A percentile compares a stretch with the other conserved stretches of the same genome.
Conservation (phyloP, 2,113 vertebrate genomes). For the Megalops atlanticus region DNA sequence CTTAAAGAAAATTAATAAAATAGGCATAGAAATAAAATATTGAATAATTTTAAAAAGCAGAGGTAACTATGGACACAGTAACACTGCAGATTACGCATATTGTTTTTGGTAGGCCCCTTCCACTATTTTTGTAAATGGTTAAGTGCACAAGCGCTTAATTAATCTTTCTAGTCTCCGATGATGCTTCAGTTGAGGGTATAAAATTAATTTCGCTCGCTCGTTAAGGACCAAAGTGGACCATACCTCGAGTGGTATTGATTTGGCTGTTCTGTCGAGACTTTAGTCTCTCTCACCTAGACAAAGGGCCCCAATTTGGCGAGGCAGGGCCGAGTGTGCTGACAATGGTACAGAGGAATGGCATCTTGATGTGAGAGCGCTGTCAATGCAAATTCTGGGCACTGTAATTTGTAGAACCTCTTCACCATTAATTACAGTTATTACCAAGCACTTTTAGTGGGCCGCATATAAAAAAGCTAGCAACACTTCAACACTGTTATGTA, state of each 20-base stretch:
- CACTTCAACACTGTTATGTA: not conserved
- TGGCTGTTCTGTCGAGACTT: conserved; percentile 1
- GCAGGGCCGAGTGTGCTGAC: not conserved
- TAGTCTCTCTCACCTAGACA: not conserved
- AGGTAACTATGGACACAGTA: not conserved
- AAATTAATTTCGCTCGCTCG: conserved; percentile 4
- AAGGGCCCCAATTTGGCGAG: not conserved
- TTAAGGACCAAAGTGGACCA: not conserved
- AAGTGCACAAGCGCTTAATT: not conserved
- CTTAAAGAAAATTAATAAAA: too few species aligned
- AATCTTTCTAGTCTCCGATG: not conserved
- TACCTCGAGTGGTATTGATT: conserved; percentile 12
- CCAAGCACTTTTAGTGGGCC: not conserved
- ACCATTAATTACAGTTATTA: conserved; percentile 8
- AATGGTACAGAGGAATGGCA: not conserved
- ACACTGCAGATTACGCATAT: not conserved
- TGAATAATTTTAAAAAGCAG: not conserved
- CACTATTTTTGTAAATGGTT: not conserved
- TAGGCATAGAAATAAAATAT: too few species aligned
- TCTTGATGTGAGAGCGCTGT: not conserved
- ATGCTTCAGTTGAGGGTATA: not conserved
- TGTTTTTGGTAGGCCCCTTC: not conserved
- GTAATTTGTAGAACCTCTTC: not conserved
- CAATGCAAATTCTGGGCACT: not conserved
- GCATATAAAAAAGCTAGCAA: not conserved